These are phyloP conservation scores for Cephus runcator DNA, from an alignment of 2,888 invertebrate genomes.

Conservation along the genomic window DNA sequence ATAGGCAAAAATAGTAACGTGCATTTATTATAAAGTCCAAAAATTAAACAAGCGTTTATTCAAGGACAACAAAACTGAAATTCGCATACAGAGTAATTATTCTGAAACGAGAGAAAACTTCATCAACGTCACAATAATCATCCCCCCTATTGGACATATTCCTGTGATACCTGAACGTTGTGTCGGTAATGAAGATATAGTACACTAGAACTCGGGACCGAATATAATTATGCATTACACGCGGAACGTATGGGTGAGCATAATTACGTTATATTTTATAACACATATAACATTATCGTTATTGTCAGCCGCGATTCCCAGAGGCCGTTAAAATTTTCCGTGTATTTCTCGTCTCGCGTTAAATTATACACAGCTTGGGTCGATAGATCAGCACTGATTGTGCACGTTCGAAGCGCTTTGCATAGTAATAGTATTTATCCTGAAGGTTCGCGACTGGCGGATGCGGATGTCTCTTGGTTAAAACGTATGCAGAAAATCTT, in stretches of 20 bases:
- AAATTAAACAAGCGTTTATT: not conserved
- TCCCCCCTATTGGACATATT: not conserved
- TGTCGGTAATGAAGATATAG: not conserved
- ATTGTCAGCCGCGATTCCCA: not conserved
- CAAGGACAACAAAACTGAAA: not conserved
- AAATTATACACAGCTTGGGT: not conserved
- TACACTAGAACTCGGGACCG: not conserved
- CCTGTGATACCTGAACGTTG: not conserved
- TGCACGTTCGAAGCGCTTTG: constrained; percentile 2
- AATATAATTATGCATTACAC: not conserved
- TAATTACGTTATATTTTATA: constrained; percentile 2
- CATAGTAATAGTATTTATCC: constrained; percentile 2
- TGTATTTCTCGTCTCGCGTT: not conserved
- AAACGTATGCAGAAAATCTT: not conserved
- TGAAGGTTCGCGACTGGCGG: not conserved
- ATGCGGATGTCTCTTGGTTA: not conserved
- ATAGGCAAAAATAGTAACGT: not conserved
- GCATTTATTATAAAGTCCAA: not conserved
- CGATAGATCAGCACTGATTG: not conserved
- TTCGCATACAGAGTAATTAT: not conserved
- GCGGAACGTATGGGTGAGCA: not conserved
- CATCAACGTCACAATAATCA: constrained; percentile 2
- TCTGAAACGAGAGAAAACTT: not conserved
- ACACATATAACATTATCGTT: constrained; percentile 5
- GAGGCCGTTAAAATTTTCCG: not conserved